phyloP scores from a whole-genome alignment of 2,888 invertebrate genomes.

The Odontothrips loti region DNA sequence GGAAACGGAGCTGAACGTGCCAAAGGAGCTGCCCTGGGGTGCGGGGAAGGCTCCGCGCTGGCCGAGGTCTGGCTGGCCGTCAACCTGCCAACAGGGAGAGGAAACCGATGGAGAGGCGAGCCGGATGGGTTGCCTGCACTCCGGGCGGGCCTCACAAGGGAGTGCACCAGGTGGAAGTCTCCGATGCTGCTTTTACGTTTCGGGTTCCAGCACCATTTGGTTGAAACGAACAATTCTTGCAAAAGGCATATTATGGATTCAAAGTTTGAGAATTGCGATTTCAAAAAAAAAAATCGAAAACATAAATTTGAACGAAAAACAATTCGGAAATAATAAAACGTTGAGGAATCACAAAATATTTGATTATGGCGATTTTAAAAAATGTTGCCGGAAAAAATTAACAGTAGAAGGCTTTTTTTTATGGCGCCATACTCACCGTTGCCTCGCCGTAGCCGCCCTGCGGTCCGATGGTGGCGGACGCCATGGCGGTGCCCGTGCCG shows the following conservation, averaged over 20 bases:
- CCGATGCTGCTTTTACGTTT: no score
- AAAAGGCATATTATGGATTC: background rate
- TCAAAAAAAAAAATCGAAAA: background rate
- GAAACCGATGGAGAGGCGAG: background rate
- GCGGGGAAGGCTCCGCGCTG: conserved; percentile 26
- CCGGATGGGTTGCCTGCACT: background rate
- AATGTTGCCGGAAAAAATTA: no score
- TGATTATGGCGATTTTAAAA: no score
- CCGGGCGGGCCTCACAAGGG: no score
- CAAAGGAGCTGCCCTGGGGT: conserved; percentile 40
- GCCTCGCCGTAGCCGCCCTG: conserved; percentile 8
- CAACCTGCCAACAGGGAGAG: background rate
- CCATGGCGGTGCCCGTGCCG: background rate
- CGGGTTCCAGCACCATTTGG: background rate
- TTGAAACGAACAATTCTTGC: background rate
- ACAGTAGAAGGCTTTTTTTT: no score
- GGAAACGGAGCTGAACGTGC: conserved; percentile 63
- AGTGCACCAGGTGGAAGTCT: no score
- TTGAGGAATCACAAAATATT: background rate
- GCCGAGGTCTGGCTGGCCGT: background rate
- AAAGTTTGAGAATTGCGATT: background rate
- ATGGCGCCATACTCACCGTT: background rate
- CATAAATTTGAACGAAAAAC: no score
- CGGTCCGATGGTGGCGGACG: conserved; percentile 2
- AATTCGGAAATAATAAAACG: background rate